Conservation (phyloP, 2,113 vertebrate genomes). For the Pristiophorus japonicus region DNA sequence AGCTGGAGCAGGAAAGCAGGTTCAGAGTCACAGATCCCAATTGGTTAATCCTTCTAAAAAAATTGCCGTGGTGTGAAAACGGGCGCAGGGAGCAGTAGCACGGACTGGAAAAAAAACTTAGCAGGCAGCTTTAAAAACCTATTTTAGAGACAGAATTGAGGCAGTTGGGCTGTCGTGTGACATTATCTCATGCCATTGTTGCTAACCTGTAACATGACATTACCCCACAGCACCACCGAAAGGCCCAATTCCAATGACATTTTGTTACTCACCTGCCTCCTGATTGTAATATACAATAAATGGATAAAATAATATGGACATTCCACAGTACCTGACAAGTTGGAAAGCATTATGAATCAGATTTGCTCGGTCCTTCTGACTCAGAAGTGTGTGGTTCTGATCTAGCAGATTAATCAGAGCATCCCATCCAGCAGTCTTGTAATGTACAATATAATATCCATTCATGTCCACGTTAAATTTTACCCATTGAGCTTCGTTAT, state of each 20-base stretch:
- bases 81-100: neutral
- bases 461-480: slow-evolving; percentile 68
- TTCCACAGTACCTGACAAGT: slow-evolving; percentile 57
- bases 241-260: neutral
- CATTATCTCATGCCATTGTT: neutral
- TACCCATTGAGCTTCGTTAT: slow-evolving; percentile 56
- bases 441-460: slow-evolving; percentile 68
- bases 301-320: neutral
- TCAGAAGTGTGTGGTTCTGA: slow-evolving; percentile 63
- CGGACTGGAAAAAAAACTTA: neutral
- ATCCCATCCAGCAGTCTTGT: slow-evolving; percentile 62
- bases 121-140: neutral
- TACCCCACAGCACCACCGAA: neutral
- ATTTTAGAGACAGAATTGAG: neutral
- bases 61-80: neutral
- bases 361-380: slow-evolving; percentile 61
- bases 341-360: slow-evolving; percentile 68
- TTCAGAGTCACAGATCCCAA: neutral
- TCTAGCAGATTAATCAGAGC: slow-evolving; percentile 54
- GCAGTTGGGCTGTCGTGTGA: neutral
- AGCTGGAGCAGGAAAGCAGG: neutral
- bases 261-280: too few species aligned
- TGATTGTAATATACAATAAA: neutral
- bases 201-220: neutral
- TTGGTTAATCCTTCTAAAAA: neutral